Percentiles rank a stretch among this genome's conserved stretches.
phyloP scores from a whole-genome alignment of 2,797 vertebrate genomes.

The Microctenopoma lineatum region DNA sequence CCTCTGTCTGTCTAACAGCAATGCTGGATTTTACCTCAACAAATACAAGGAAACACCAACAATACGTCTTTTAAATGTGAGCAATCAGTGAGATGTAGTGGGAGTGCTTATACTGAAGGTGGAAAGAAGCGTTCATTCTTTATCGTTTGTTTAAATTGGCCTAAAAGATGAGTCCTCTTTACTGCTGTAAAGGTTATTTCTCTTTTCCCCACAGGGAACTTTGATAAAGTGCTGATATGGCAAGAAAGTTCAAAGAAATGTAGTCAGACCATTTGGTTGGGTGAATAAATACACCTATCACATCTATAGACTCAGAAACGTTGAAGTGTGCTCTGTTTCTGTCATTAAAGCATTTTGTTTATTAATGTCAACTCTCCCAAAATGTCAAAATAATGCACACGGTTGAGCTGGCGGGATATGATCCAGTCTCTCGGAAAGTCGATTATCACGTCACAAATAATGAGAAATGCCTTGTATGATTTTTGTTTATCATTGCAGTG shows the following conservation, averaged over 20 bases:
- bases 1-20: neutral
- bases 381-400: no score
- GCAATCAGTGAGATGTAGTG: slow-evolving; percentile 14
- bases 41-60: slow-evolving; percentile 18
- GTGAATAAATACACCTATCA: slow-evolving; percentile 9
- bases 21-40: slow-evolving; percentile 4
- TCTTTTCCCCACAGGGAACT: slow-evolving; percentile 49
- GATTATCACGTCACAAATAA: no score
- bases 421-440: no score
- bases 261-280: slow-evolving; percentile 18
- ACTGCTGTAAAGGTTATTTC: slow-evolving; percentile 58
- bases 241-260: slow-evolving; percentile 28
- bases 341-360: neutral
- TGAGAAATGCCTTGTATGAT: neutral
- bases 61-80: slow-evolving; percentile 12
- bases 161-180: slow-evolving; percentile 30
- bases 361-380: no score
- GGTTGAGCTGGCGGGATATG: no score
- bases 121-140: slow-evolving; percentile 19
- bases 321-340: slow-evolving; percentile 8
- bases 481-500: neutral
- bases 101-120: slow-evolving; percentile 23
- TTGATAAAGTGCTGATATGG: slow-evolving; percentile 47
- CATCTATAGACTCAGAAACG: slow-evolving; percentile 18
- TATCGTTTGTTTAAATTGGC: slow-evolving; percentile 46